These are phyloP conservation scores for Sminthopsis crassicaudata DNA, from an alignment of 2,113 vertebrate species.

Conservation along the genomic window DNA sequence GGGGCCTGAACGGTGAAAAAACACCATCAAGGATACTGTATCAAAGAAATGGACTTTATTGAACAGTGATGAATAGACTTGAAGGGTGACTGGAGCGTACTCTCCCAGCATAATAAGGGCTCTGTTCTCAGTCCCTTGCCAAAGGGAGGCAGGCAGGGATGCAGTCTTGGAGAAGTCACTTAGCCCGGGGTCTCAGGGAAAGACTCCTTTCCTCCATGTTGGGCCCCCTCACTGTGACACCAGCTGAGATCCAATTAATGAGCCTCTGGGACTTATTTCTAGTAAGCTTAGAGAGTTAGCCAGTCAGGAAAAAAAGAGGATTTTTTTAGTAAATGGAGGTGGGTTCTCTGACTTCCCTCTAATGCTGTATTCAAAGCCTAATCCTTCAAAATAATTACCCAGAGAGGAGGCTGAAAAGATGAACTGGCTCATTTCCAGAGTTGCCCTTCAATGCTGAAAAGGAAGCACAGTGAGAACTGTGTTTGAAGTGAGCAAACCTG, in stretches of 20 bases:
- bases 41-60: background rate
- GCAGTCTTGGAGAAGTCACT: background rate
- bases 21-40: background rate
- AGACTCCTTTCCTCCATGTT: background rate
- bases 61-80: constrained; percentile 55
- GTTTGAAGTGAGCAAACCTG: background rate
- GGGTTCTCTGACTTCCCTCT: background rate
- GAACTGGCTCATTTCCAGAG: background rate
- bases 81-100: background rate
- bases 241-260: background rate
- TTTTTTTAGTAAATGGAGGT: background rate
- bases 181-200: background rate
- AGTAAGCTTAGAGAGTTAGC: background rate
- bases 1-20: background rate
- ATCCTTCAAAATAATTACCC: background rate
- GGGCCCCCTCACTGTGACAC: background rate
- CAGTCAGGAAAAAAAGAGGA: background rate
- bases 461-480: background rate
- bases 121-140: background rate
- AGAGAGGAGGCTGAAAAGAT: background rate
- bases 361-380: too few relatives aligned
- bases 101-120: constrained; percentile 48
- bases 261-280: background rate
- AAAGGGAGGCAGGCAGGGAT: background rate
- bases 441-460: background rate